Evolutionary conservation across 2,113 vertebrate species (phyloP).

Genomic region (Equus przewalskii): DNA sequence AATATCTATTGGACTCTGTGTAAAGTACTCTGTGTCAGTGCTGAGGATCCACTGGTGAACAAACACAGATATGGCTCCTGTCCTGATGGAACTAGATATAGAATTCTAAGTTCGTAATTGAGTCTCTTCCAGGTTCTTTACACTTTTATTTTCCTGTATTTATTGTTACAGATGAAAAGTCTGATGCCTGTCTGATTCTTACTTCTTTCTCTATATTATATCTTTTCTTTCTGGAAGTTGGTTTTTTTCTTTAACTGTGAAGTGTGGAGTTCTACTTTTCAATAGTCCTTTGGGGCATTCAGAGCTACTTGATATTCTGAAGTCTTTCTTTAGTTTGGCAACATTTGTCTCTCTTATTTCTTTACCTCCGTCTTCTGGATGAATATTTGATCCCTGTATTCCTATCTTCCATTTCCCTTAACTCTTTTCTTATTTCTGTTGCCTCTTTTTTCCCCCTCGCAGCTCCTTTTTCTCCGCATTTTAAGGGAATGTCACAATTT

Average conservation of each 20-base stretch:
- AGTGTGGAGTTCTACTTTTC: not conserved
- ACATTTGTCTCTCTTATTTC: not conserved
- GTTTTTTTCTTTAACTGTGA: not conserved
- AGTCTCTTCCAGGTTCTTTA: not conserved
- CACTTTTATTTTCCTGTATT: not conserved
- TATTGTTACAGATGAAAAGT: not conserved
- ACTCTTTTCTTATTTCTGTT: not conserved
- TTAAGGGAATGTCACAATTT: not conserved
- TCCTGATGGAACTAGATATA: not conserved
- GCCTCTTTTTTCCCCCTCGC: not conserved
- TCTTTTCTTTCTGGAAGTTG: not conserved
- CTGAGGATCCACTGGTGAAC: not conserved
- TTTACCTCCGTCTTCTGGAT: not conserved
- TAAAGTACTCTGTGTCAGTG: not conserved
- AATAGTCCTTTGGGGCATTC: not conserved
- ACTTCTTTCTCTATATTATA: not conserved
- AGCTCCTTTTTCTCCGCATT: not conserved
- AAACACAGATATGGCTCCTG: not conserved
- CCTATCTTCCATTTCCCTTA: not conserved
- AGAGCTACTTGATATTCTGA: not conserved
- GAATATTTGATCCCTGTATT: not conserved
- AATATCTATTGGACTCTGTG: not conserved
- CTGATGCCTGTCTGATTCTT: not conserved
- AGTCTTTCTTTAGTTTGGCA: not conserved
- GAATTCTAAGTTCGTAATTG: not conserved